Base-by-base conservation (phyloP, 2,888 invertebrate genomes). In the Synergus gifuensis region DNA sequence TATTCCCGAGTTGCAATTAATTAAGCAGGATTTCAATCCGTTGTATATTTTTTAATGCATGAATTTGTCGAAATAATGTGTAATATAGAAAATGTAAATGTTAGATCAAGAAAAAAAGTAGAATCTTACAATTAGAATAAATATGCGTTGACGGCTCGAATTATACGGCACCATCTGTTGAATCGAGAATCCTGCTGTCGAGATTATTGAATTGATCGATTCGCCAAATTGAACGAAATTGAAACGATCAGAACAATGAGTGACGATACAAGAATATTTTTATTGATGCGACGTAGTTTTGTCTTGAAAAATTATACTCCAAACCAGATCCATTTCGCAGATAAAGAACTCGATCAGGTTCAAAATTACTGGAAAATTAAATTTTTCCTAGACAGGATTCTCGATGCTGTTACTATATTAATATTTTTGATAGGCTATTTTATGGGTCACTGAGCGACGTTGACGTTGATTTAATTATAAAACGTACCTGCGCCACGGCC, bases 41-140 rank as follows among this genome's bases (percentile, higher is more conserved):
- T 40, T n/a, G 40, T 42, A 42, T 66, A 40, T 66, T 66, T 66
- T 62, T 40, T 16, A 66, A 44, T 66, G 66, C 66, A 66, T 66
- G 22, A 8, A 16, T 58, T 58, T 16, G 16, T 58, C 4, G 8
- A 58, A n/a, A 58, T 58, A 4, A n/a, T 46, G 46, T 12, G 16
- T 58, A 58, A 5, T 58, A 14, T 8, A 58, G n/a, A 58, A 18
- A 58, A 58, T 58, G 28, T 64, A 64, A 66, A 66, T 42, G 66
- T 42, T 66, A n/a, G 42, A 44, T n/a, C 12, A 42, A 66, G 11
- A 42, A 40, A 9, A 42, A 18, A 42, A 42, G 16, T n/a, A 40
- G 64, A 40, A 62, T 62, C 14, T 62, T 62, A 62, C 22, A 14
- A 62, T 62, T 28, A 62, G 14, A 62, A 14, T 28, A 62, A 28